These are phyloP conservation scores for Peromyscus nudipes DNA, from an alignment of 2,797 vertebrate genomes.

Conservation along the genomic window DNA sequence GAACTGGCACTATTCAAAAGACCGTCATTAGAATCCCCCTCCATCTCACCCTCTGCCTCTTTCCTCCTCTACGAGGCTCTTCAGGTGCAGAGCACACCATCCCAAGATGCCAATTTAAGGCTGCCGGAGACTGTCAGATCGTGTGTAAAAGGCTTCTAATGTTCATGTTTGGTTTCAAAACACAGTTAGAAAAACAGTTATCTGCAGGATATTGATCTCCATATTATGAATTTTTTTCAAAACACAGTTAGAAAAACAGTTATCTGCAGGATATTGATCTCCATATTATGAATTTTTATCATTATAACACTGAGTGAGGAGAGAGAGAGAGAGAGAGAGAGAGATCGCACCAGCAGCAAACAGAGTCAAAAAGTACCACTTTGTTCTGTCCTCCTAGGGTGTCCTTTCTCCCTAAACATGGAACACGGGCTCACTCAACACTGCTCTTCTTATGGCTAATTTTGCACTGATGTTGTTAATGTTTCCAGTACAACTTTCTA, in stretches of 20 bases:
- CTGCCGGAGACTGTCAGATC: conserved; percentile 82
- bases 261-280: conserved; percentile 82
- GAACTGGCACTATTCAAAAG: conserved; percentile 91
- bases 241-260: conserved; percentile 85
- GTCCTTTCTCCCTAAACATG: conserved; percentile 63
- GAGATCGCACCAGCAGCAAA: background rate
- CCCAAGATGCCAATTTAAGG: conserved; percentile 89
- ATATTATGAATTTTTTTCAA: conserved; percentile 84
- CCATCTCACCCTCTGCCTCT: conserved; percentile 87
- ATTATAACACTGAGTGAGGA: conserved; percentile 82
- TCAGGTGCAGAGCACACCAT: conserved; percentile 83
- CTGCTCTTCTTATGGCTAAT: conserved; percentile 67
- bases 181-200: conserved; percentile 85
- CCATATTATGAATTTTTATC: conserved; percentile 79
- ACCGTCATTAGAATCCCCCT: conserved; percentile 88
- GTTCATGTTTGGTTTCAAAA: conserved; percentile 85
- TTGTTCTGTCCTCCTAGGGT: conserved; percentile 68
- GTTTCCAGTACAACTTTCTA: conserved; percentile 77
- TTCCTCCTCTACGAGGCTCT: conserved; percentile 85
- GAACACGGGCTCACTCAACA: conserved; percentile 54
- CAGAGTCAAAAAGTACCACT: conserved; percentile 63
- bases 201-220: conserved; percentile 81
- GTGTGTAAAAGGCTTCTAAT: conserved; percentile 86
- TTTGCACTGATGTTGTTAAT: conserved; percentile 62
- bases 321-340: conserved; percentile 8